Conservation (phyloP, 2,888 invertebrate genomes). For the Parasteatoda lunata region DNA sequence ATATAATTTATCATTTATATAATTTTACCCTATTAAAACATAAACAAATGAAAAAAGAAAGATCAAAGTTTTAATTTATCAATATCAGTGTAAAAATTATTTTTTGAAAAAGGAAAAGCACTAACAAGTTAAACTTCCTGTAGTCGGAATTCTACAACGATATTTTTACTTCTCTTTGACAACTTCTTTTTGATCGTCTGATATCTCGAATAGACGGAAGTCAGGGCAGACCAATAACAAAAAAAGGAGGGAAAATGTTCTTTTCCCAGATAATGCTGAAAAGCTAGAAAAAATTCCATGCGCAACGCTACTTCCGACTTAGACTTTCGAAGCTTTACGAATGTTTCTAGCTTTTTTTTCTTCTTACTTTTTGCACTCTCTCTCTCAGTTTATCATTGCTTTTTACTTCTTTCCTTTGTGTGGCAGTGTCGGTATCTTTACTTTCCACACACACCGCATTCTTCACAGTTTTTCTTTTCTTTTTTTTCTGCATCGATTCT, state of each 20-base stretch:
- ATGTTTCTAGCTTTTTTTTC: slow-evolving; percentile 16
- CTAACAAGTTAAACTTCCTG: background rate
- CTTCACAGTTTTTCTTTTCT: slow-evolving; percentile 44
- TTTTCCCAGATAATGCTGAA: slow-evolving; percentile 30
- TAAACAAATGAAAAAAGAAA: no score
- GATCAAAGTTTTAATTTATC: no score
- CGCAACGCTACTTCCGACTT: slow-evolving; percentile 41
- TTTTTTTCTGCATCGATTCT: slow-evolving; percentile 35
- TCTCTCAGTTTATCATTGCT: slow-evolving; percentile 1
- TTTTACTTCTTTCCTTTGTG: slow-evolving; percentile 34
- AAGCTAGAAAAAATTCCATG: slow-evolving; percentile 35
- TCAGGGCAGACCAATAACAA: background rate
- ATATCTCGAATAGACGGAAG: background rate
- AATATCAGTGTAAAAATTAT: no score
- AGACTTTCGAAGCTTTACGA: slow-evolving; percentile 19
- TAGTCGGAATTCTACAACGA: background rate
- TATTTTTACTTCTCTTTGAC: background rate
- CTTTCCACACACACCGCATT: slow-evolving; percentile 44
- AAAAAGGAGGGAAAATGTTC: background rate
- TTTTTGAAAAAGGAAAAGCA: background rate
- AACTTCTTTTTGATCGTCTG: background rate
- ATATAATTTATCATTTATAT: no score
- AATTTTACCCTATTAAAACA: no score
- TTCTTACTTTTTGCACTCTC: background rate
- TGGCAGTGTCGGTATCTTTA: slow-evolving; percentile 41